Base-by-base conservation (phyloP, 2,113 vertebrate species). In the Agelaius tricolor region DNA sequence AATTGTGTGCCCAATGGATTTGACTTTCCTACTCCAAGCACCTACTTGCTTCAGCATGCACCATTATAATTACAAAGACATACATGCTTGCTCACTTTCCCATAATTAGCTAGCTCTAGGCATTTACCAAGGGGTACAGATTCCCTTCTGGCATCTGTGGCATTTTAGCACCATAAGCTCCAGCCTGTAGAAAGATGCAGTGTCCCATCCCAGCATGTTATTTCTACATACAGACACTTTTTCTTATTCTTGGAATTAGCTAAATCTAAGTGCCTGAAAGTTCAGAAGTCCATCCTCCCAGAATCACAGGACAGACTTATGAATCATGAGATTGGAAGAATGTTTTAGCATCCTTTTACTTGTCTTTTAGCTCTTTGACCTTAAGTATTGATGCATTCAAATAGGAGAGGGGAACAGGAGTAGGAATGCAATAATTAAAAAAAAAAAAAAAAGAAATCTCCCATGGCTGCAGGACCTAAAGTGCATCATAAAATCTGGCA, bases 351-450 rank as follows among this genome's bases (percentile, higher is more conserved):
- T 46, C 76, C 20, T 41, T 86, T 86, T 61, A 8, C 46, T 82
- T 89, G 15, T 28, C 23, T 61, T 85, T 65, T 59, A 13, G 7
- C 5, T 72, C 22, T 58, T 35, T 71, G 39, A 18, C 8, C 13
- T 55, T 67, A 46, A 39, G 11, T 17, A 63, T 30, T 43, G 51
- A 59, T 74, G 44, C 7, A 33, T 73, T 68, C 44, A 86, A 63
- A n/a, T 0, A 49, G 10, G 2, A 6, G 7, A 81, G 9, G 7
- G 4, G 19, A 85, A 27, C 21, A 66, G n/a, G 5, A 16, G 1
- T 22, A 66, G 39, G 2, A 66, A 62, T 14, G 5, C 7, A 59
- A 27, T 23, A 43, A 43, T 47, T 30, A 46, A 51, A n/a, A 72
- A 46, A 58, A 26, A 41, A 55, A 37, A 72, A 46, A 51, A 30